Base-by-base conservation (phyloP, 2,888 invertebrate species). In the Leptinotarsa juncta region DNA sequence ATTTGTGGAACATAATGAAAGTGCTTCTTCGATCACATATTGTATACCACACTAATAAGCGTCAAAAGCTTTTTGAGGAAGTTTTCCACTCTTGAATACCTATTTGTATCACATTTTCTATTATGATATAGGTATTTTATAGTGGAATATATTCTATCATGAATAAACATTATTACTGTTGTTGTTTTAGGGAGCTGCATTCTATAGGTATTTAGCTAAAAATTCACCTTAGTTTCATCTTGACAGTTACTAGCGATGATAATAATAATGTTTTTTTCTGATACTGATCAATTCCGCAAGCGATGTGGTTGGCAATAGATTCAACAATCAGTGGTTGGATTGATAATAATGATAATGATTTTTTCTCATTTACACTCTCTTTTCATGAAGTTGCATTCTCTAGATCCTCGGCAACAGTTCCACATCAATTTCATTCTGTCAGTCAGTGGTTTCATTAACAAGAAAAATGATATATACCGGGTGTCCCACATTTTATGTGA, bases 251-350 rank as follows among this genome's bases (percentile, higher is more conserved):
- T 50, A 50, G 50, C 50, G 50, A 50, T 50, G 50, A 50, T 50
- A 50, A 50, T 50, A 50, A 50, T 50, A 14, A 50, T 50, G 50
- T 50, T 50, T 50, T 50, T 50, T n/a, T n/a, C n/a, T n/a, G n/a
- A 50, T 50, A 50, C 50, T 50, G 50, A 50, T 15, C 15, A 50
- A 50, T 50, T 50, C 15, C 50, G 50, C 50, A 50, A 50, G 50
- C 50, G 50, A 50, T 50, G 50, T 50, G 12, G 49, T 50, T 50
- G 50, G 15, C 50, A 50, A 50, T 50, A 50, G 50, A 50, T 50
- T 50, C 50, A 50, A 50, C 50, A 50, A 50, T 50, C 50, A 50
- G 50, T 50, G 50, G 50, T 50, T 50, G 50, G 50, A 50, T 50
- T 50, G 50, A 14, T 50, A 50, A 50, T 50, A 50, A 50, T 50